phyloP scores from a whole-genome alignment of 2,888 invertebrate genomes.

The Allophyes oxyacanthae region DNA sequence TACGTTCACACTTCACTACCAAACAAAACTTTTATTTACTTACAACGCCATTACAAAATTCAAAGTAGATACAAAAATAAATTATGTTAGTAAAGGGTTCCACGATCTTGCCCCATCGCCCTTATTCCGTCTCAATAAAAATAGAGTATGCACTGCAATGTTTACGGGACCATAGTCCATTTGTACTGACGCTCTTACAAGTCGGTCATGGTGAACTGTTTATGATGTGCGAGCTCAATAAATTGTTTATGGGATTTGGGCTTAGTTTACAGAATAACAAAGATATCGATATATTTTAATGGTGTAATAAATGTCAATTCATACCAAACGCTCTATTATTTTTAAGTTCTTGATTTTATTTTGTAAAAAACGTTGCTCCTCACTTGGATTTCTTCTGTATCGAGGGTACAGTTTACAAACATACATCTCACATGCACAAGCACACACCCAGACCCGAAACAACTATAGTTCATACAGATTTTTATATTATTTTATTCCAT shows the following conservation, averaged over 20 bases:
- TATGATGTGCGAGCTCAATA: slow-evolving; percentile 27
- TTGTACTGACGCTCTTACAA: slow-evolving; percentile 28
- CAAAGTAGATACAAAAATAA: slow-evolving; percentile 28
- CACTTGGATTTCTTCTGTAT: too few species aligned
- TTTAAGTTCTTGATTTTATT: too few species aligned
- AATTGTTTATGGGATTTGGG: slow-evolving; percentile 3
- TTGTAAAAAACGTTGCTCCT: too few species aligned
- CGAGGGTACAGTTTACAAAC: too few species aligned
- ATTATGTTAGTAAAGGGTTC: slow-evolving; percentile 31
- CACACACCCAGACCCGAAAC: too few species aligned
- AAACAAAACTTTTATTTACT: slow-evolving; percentile 11
- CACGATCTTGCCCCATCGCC: slow-evolving; percentile 44
- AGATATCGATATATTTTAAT: slow-evolving; percentile 3
- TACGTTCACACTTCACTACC: too few species aligned
- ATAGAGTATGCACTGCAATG: slow-evolving; percentile 48
- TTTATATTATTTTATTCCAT: too few species aligned
- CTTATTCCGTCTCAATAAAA: slow-evolving; percentile 44
- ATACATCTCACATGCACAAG: too few species aligned
- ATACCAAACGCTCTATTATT: too few species aligned
- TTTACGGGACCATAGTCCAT: slow-evolving; percentile 38
- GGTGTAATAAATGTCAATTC: neutral
- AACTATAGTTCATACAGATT: too few species aligned
- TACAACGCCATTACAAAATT: slow-evolving; percentile 32
- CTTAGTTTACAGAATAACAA: slow-evolving; percentile 1
- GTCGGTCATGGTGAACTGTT: slow-evolving; percentile 51